Conservation (phyloP, 2,888 invertebrate genomes). For the Ormia ochracea region DNA sequence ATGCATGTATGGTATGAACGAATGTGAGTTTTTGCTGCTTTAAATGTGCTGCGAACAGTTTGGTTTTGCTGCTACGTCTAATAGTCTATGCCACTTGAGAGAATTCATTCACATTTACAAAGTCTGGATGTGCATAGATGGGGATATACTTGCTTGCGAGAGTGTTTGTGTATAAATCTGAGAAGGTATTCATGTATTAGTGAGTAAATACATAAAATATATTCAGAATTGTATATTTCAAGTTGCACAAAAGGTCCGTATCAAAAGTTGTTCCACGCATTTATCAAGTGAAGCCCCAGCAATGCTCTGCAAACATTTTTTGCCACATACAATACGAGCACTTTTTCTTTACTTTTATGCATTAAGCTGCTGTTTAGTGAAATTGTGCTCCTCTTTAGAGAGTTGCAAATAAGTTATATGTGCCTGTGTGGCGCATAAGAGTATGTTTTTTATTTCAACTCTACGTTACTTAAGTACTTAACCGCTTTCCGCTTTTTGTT, state of each 20-base stretch:
- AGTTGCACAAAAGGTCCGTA: conserved; percentile 38
- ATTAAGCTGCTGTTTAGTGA: conserved; percentile 49
- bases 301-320: conserved; percentile 40
- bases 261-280: conserved; percentile 42
- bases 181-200: background rate
- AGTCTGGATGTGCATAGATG: background rate
- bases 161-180: no score
- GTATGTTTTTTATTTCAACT: conserved; percentile 22
- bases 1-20: background rate
- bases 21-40: conserved; percentile 29
- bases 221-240: conserved; percentile 29
- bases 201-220: background rate
- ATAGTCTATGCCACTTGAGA: conserved; percentile 49
- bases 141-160: no score
- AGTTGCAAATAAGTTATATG: conserved; percentile 47
- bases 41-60: conserved; percentile 14
- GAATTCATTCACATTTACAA: conserved; percentile 60
- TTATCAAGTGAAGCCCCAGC: conserved; percentile 54
- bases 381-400: conserved; percentile 49
- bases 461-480: conserved; percentile 66
- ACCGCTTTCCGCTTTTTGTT: conserved; percentile 72
- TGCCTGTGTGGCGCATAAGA: conserved; percentile 8
- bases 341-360: conserved; percentile 17
- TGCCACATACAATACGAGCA: background rate
- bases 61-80: conserved; percentile 43